Base-by-base conservation (phyloP, 1,140 invertebrate genomes). In the Macrobrachium rosenbergii region DNA sequence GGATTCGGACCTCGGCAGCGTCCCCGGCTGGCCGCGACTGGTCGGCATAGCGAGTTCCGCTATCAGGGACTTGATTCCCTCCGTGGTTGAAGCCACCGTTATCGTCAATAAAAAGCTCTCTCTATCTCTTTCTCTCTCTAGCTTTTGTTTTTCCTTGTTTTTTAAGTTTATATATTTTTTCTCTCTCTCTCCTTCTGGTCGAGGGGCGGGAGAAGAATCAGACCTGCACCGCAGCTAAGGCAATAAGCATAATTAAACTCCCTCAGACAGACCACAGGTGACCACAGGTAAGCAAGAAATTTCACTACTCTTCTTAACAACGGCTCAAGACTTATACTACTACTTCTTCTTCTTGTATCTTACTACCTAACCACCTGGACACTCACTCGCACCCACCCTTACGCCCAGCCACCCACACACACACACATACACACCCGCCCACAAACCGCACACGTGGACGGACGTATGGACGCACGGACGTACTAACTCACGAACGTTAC, bases 1-100 rank as follows among this genome's bases (percentile, higher is more conserved):
- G 11, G 85, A 82, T 79, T 87, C 67, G 28, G 85, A 87, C 67
- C 85, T 81, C n/a, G 85, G 85, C 67, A 87, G 85, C 52, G 83
- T 86, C 60, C 76, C 37, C 21, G 78, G 17, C 64, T 52, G 37
- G 14, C 59, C 69, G 23, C 60, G 45, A 80, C 77, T 80, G 79
- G 79, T 62, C 67, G 77, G 52, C 76, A 82, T 87, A 45, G 81
- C 78, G 67, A 87, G 67, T 87, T 87, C 85, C 37, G 64, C 85
- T 79, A 87, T 67, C 85, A 87, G 59, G 59, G 67, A 80, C 28
- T 79, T 75, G 17, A 87, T 62, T 21, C 85, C 78, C 52, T 87
- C 72, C 52, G 85, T 87, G 69, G 45, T 62, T 80, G 52, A 28
- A 60, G 77, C 45, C 23, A 43, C 45, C 23, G 72, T 23, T 23